Conservation (phyloP, 2,888 invertebrate species). For the Trissolcus brochymenae region DNA sequence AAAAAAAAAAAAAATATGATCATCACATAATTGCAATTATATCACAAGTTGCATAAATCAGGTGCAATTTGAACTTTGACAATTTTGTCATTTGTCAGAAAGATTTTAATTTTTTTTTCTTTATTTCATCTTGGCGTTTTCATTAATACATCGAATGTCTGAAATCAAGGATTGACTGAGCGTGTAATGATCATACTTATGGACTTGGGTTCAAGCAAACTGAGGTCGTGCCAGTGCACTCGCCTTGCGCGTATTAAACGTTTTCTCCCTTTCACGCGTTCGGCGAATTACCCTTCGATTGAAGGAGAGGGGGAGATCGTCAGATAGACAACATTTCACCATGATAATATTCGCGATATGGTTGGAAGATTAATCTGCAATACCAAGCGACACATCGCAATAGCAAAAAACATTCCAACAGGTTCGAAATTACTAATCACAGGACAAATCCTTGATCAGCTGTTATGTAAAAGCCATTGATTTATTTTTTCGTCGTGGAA, state of each 20-base stretch:
- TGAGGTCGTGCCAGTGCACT: slow-evolving; percentile 46
- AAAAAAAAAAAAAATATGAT: no score
- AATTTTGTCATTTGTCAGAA: no score
- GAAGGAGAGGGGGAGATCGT: slow-evolving; percentile 27
- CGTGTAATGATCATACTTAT: slow-evolving; percentile 37
- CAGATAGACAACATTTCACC: slow-evolving; percentile 53
- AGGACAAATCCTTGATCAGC: slow-evolving; percentile 35
- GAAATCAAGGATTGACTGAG: slow-evolving; percentile 36
- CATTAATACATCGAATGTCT: slow-evolving; percentile 37
- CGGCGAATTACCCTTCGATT: slow-evolving; percentile 52
- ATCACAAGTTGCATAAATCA: no score
- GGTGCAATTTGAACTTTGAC: no score
- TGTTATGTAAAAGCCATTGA: slow-evolving; percentile 18
- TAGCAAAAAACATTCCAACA: slow-evolving; percentile 48
- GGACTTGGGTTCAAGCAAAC: slow-evolving; percentile 49
- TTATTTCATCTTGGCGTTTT: not conserved
- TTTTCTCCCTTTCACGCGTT: slow-evolving; percentile 55
- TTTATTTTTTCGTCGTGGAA: no score
- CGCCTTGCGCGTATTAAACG: slow-evolving; percentile 50
- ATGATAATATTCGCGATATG: slow-evolving; percentile 56
- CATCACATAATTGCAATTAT: no score
- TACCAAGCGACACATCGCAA: slow-evolving; percentile 53
- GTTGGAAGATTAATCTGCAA: slow-evolving; percentile 58
- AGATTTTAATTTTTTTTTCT: no score
- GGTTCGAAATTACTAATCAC: slow-evolving; percentile 29